A percentile compares a stretch with the other conserved stretches of the same genome.
Conservation (phyloP, 2,888 invertebrate species). For the Lapara coniferarum region DNA sequence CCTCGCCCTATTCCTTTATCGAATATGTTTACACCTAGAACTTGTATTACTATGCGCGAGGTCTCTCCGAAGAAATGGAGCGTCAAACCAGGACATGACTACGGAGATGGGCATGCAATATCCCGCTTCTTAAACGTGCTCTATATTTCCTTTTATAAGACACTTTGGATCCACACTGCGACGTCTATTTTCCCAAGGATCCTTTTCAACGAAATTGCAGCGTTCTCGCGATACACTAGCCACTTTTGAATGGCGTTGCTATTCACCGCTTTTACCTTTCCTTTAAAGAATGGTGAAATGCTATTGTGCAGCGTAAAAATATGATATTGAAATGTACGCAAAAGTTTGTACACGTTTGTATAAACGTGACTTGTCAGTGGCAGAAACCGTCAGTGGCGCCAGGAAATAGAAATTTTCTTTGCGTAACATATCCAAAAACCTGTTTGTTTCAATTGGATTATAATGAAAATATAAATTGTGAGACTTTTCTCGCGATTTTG, state of each 20-base stretch:
- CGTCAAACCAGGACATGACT: constrained; percentile 16
- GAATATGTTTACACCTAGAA: background rate
- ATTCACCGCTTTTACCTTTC: background rate
- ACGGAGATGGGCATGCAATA: constrained; percentile 22
- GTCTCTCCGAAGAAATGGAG: constrained; percentile 15
- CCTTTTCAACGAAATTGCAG: constrained; percentile 35
- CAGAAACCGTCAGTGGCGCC: background rate
- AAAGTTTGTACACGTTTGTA: background rate
- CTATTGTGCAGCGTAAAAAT: background rate
- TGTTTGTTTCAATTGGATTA: background rate
- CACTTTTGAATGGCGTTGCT: constrained; percentile 25
- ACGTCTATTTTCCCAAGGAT: constrained; percentile 30
- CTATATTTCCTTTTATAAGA: constrained; percentile 37
- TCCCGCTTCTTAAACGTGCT: constrained; percentile 34
- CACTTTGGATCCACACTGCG: constrained; percentile 26
- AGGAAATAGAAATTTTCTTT: constrained; percentile 1
- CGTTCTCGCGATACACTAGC: constrained; percentile 24
- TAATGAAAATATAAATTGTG: background rate
- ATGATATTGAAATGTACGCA: background rate
- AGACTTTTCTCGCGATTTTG: background rate
- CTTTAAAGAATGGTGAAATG: constrained; percentile 12
- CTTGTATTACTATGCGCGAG: background rate
- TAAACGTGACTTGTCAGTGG: constrained; percentile 17
- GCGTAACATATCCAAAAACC: background rate
- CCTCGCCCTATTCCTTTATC: background rate